Percentiles rank a stretch among this genome's conserved stretches.
phyloP scores from a whole-genome alignment of 1,140 invertebrate species.

The Drosophila grimshawi region DNA sequence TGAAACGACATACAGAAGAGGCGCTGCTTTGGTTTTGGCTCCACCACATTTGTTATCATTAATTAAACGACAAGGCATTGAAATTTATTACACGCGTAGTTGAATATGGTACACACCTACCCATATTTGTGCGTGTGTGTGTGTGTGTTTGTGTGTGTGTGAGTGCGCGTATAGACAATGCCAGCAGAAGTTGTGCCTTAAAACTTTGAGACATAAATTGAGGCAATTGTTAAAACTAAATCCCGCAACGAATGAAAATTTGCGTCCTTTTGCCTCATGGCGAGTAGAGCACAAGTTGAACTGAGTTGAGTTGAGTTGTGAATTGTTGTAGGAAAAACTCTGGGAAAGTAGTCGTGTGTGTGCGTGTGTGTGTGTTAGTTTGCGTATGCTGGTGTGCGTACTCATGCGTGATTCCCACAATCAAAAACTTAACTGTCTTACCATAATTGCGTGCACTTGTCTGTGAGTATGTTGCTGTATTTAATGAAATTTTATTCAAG shows the following conservation, averaged over 20 bases:
- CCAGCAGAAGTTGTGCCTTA: slow-evolving; percentile 60
- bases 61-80: slow-evolving; percentile 83
- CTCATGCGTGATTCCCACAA: slow-evolving; percentile 83
- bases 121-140: background rate
- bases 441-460: slow-evolving; percentile 83
- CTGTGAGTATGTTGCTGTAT: slow-evolving; percentile 73
- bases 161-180: slow-evolving; percentile 35
- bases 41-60: slow-evolving; percentile 77
- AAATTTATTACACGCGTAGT: slow-evolving; percentile 82
- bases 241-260: slow-evolving; percentile 76
- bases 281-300: slow-evolving; percentile 63
- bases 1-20: slow-evolving; percentile 5
- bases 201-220: slow-evolving; percentile 81
- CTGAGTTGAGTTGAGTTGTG: slow-evolving; percentile 72
- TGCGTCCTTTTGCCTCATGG: slow-evolving; percentile 49
- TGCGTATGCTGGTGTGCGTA: slow-evolving; percentile 57
- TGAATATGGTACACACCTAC: slow-evolving; percentile 38
- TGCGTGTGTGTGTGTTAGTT: slow-evolving; percentile 21
- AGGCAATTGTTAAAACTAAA: slow-evolving; percentile 83
- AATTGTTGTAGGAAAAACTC: slow-evolving; percentile 66
- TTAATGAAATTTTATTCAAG: slow-evolving; percentile 82
- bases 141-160: slow-evolving; percentile 4
- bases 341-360: background rate
- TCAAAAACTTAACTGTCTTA: slow-evolving; percentile 83
- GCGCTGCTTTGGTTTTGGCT: slow-evolving; percentile 11